A percentile compares a stretch with the other conserved stretches of the same genome.
Evolutionary conservation across 2,113 vertebrate species (phyloP).

Genomic region (Hydropotes inermis): DNA sequence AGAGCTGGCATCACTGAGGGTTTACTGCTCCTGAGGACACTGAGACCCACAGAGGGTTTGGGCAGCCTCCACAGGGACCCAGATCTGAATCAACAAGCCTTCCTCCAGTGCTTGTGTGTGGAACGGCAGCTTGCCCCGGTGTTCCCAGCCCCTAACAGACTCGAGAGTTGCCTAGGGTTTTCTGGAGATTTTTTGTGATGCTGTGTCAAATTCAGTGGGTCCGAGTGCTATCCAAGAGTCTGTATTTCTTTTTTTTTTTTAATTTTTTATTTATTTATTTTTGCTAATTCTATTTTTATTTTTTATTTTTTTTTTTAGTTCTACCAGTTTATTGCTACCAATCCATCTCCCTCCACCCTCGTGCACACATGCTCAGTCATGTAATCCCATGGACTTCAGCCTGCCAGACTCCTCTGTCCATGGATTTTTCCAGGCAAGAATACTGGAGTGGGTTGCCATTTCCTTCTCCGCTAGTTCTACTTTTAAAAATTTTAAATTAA

Average conservation of each 20-base stretch:
- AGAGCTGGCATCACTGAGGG: accelerated
- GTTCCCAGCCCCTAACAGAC: accelerated
- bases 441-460: no score
- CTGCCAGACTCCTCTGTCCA: no score
- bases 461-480: no score
- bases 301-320: no score
- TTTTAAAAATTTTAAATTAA: neutral
- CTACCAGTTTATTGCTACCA: no score
- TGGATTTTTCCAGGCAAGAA: no score
- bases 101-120: neutral
- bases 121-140: neutral
- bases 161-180: neutral
- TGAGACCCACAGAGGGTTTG: neutral
- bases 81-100: neutral
- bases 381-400: no score
- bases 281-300: neutral
- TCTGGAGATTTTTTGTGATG: neutral
- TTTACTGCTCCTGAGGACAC: neutral
- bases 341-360: no score
- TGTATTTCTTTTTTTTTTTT: neutral
- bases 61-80: neutral
- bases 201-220: no score
- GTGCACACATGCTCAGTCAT: no score
- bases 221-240: neutral
- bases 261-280: neutral